phyloP scores from a whole-genome alignment of 2,113 vertebrate genomes.

The Sus scrofa region T2T-Sscrofa CM000818.6:116676001-116676500 shows the following conservation, averaged over 20 bases:
- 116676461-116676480: background rate
- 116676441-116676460: background rate
- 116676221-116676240: background rate
- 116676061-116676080: background rate
- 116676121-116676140: rapidly evolving
- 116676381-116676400: background rate
- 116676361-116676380: background rate
- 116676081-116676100: background rate
- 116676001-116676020: background rate
- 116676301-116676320: background rate
- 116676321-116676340: background rate
- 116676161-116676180: background rate
- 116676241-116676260: background rate
- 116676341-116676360: background rate
- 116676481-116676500: background rate
- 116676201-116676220: background rate
- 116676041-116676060: background rate
- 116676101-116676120: background rate
- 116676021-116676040: background rate
- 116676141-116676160: background rate
- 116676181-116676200: background rate
- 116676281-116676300: rapidly evolving
- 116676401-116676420: background rate
- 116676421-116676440: background rate
- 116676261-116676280: rapidly evolving